A percentile compares a stretch with the other conserved stretches of the same genome.
Evolutionary conservation across 2,797 vertebrate species (phyloP).

Genomic region (Sebastes nivosus): DNA sequence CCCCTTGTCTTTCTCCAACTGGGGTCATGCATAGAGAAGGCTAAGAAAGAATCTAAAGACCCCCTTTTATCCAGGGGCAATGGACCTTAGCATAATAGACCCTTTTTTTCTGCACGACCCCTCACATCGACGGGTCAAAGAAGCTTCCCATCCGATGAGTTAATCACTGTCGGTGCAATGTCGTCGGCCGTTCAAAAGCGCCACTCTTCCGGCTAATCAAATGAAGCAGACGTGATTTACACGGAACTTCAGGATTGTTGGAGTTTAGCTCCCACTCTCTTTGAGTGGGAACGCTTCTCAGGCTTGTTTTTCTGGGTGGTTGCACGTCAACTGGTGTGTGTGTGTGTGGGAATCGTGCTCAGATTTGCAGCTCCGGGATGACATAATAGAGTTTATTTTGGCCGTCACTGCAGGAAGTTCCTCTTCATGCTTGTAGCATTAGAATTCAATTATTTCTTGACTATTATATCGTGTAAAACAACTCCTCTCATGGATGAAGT

Average conservation of each 20-base stretch:
- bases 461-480: constrained; percentile 2
- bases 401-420: constrained; percentile 38
- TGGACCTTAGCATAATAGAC: constrained; percentile 41
- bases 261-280: constrained; percentile 52
- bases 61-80: constrained; percentile 26
- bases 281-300: constrained; percentile 57
- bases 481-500: not conserved
- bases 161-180: constrained; percentile 22
- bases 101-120: constrained; percentile 35
- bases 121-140: constrained; percentile 41
- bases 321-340: constrained; percentile 22
- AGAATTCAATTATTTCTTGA: not conserved
- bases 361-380: constrained; percentile 37
- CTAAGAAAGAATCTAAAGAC: constrained; percentile 1
- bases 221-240: constrained; percentile 62
- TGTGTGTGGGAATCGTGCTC: constrained; percentile 39
- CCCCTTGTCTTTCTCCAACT: not conserved
- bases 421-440: constrained; percentile 23
- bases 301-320: constrained; percentile 5
- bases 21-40: constrained; percentile 13
- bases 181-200: not conserved
- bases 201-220: constrained; percentile 9
- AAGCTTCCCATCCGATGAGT: constrained; percentile 39
- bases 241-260: constrained; percentile 1
- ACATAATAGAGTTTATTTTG: constrained; percentile 54